Conservation (phyloP, 2,888 invertebrate genomes). For the Antheraea assamensis region DNA sequence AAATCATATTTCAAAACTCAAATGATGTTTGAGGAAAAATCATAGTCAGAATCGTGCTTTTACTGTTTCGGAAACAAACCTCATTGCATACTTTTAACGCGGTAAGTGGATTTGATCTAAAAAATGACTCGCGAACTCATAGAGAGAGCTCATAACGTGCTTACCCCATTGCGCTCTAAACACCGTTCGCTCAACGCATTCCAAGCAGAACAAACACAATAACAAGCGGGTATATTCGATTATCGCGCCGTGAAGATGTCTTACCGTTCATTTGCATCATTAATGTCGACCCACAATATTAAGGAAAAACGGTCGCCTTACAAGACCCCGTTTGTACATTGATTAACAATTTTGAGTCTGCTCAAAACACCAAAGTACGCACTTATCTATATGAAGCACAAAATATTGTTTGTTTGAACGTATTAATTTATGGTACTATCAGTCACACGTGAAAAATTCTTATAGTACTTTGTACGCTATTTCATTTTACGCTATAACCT, state of each 20-base stretch:
- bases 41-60: neutral
- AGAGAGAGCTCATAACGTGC: neutral
- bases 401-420: too few relatives aligned
- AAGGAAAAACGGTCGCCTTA: slow-evolving; percentile 41
- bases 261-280: slow-evolving; percentile 51
- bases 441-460: too few relatives aligned
- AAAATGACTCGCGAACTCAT: neutral
- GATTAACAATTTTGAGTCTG: slow-evolving; percentile 13
- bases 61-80: neutral
- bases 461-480: too few relatives aligned
- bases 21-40: neutral
- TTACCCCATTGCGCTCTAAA: neutral
- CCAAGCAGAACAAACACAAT: slow-evolving; percentile 31
- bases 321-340: slow-evolving; percentile 23
- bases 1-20: neutral
- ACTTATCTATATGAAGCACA: neutral
- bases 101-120: neutral
- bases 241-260: slow-evolving; percentile 27
- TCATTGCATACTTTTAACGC: neutral
- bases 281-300: slow-evolving; percentile 48
- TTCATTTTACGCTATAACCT: too few relatives aligned
- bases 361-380: neutral
- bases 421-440: too few relatives aligned
- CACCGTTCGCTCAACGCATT: slow-evolving; percentile 17
- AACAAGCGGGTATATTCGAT: slow-evolving; percentile 41